Base-by-base conservation (phyloP, 2,797 vertebrate species). In the Labeo calbasu region DNA sequence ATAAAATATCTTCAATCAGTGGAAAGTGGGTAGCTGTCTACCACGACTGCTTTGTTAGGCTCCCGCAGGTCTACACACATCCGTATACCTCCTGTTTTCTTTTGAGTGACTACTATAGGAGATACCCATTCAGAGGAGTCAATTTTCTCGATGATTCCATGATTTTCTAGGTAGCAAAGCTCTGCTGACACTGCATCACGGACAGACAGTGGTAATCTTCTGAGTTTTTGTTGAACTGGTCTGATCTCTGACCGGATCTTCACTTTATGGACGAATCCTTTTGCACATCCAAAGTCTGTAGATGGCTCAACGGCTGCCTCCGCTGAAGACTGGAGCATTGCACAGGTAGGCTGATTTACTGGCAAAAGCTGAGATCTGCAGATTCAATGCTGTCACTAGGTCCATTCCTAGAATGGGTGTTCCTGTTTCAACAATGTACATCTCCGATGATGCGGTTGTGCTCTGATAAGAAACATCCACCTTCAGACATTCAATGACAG, bases 121-220 rank as follows among this genome's bases (percentile, higher is more conserved):
- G 68, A 70, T 23, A 48, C 13, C 43, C 13, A 71, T 48, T 48
- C 13, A 48, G 19, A 68, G 17, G 32, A 68, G 32, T 40, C 15
- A 21, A 21, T 71, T 48, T 72, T 23, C 48, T 59, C 19, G 2
- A 23, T 9, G 17, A 66, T 92, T 88, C 86, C 87, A 91, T 90
- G 88, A 87, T 92, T 90, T 32, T 90, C 85, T 84, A 82, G 51
- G 76, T 17, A 61, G 59, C 25, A 7, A 14, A 65, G 61, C 28
- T 86, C 72, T 90, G 36, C 28, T 0, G 6, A 71, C 69, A 69
- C 32, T 21, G 32, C 65, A 36, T 68, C 65, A 68, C 1, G 13
- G 23, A 28, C 59, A 15, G 23, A 28, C 59, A 63, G 23, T 2
- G 61, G 61, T 63, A 63, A 63, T 13, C 23, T 0, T 28, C 5